Evolutionary conservation across 2,797 vertebrate genomes (phyloP), one percentile per base, ranked within the genome.

Genomic region (Myripristis murdjan): DNA sequence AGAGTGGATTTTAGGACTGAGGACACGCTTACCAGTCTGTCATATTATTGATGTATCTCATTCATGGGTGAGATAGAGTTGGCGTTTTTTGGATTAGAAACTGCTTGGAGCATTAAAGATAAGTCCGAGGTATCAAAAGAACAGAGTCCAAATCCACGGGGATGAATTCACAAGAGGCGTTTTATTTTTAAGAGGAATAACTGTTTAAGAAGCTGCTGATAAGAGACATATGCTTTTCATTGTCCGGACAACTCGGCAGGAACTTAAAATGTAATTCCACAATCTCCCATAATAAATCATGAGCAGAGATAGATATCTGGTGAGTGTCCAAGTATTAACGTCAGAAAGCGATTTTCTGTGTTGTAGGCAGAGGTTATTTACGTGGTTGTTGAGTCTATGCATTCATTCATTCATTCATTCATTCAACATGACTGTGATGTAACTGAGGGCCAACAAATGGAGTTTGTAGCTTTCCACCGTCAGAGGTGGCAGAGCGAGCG

Each of bases 171-270:
- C 44, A 23, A 10, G 41, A 77, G 28, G 52, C 10, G 26, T 68
- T 80, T 53, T 46, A n/a, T n/a, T 79, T 75, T 74, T 65, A 82
- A 47, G 58, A 60, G 62, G 77, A 8, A 18, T 44, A 31, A 77
- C 47, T 46, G 11, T 68, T 46, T 46, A 57, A 63, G 70, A 73
- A 66, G 44, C 20, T 33, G 43, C 14, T 77, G 77, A 90, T 82
- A 69, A 70, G 77, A 75, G 70, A 77, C 81, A 88, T 75, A 87
- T 85, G 67, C 58, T 62, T 63, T 77, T 77, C 15, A 62, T 15
- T 73, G 67, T 77, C 66, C 58, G 54, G 74, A 64, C 75, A 83
- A 57, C 22, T 72, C 47, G 18, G 22, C 49, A 41, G 33, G 63
- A 75, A 71, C 64, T 68, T n/a, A 68, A 78, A 87, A 82, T 62